These are phyloP conservation scores for Pygocentrus nattereri DNA, from an alignment of 2,797 vertebrate genomes.

Conservation along the genomic window DNA sequence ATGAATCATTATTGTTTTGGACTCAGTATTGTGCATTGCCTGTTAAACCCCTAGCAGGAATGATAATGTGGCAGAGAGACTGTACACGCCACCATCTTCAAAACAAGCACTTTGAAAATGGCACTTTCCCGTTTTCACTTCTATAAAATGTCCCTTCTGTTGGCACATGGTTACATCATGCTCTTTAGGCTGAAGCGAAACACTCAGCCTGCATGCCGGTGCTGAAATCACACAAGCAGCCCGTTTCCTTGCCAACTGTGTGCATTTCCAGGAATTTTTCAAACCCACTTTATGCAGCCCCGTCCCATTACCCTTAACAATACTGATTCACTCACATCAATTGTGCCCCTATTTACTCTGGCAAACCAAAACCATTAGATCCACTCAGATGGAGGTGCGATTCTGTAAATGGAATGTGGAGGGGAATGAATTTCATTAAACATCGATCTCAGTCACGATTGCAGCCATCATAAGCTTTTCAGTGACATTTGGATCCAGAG, in stretches of 20 bases:
- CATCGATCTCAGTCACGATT: background rate
- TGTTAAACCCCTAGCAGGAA: background rate
- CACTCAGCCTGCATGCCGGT: background rate
- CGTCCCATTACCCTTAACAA: constrained; percentile 28
- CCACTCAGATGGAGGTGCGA: background rate
- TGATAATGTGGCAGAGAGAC: background rate
- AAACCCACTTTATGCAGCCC: constrained; percentile 17
- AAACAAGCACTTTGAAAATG: background rate
- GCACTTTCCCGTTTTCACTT: background rate
- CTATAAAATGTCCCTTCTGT: constrained; percentile 12
- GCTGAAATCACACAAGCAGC: constrained; percentile 22
- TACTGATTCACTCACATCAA: constrained; percentile 20
- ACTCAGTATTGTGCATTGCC: too few relatives aligned
- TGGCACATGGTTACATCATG: constrained; percentile 26
- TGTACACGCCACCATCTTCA: background rate
- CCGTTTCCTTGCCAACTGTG: constrained; percentile 43
- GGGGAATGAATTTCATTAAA: constrained; percentile 1
- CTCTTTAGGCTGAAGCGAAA: constrained; percentile 24
- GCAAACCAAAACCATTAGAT: constrained; percentile 29
- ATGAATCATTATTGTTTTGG: constrained; percentile 4
- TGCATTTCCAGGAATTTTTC: constrained; percentile 56
- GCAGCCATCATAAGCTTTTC: background rate
- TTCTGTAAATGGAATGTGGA: constrained; percentile 12
- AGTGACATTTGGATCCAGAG: background rate
- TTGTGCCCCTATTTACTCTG: constrained; percentile 31